Evolutionary conservation across 2,797 vertebrate genomes (phyloP).

Genomic region (Propithecus deckenii): DNA sequence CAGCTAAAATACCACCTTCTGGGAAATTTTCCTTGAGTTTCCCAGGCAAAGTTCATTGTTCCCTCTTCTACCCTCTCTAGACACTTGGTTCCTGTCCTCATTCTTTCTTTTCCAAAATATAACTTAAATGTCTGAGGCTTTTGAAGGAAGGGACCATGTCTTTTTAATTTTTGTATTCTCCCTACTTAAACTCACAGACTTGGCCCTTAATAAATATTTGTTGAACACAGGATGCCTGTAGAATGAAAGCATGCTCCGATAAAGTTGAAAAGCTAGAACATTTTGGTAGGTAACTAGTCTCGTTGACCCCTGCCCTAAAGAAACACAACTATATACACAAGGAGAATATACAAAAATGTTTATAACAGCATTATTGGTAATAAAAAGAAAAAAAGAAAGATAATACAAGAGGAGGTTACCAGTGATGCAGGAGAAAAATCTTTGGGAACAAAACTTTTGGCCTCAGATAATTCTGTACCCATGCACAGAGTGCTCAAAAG

Average conservation of each 20-base stretch:
- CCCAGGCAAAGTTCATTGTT: neutral
- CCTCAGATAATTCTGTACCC: neutral
- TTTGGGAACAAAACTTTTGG: neutral
- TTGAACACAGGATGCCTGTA: neutral
- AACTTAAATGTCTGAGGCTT: neutral
- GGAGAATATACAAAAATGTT: neutral
- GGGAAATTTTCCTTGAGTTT: neutral
- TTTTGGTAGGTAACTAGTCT: neutral
- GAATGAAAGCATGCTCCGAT: constrained; percentile 26
- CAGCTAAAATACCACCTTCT: neutral
- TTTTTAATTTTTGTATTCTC: neutral
- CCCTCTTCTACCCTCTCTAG: neutral
- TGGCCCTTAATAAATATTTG: neutral
- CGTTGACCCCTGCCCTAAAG: neutral
- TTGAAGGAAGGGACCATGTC: neutral
- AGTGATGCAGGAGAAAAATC: neutral
- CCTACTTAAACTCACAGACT: neutral
- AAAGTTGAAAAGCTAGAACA: constrained; percentile 11
- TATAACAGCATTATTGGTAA: neutral
- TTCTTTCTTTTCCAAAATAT: neutral
- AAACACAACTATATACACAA: neutral
- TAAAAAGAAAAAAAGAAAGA: neutral
- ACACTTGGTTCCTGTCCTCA: neutral
- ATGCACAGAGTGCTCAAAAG: neutral
- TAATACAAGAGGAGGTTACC: neutral